Percentiles rank a stretch among this genome's conserved stretches.
Evolutionary conservation across 2,797 vertebrate genomes (phyloP).

Genomic region (Hydrocynus forskahlii): DNA sequence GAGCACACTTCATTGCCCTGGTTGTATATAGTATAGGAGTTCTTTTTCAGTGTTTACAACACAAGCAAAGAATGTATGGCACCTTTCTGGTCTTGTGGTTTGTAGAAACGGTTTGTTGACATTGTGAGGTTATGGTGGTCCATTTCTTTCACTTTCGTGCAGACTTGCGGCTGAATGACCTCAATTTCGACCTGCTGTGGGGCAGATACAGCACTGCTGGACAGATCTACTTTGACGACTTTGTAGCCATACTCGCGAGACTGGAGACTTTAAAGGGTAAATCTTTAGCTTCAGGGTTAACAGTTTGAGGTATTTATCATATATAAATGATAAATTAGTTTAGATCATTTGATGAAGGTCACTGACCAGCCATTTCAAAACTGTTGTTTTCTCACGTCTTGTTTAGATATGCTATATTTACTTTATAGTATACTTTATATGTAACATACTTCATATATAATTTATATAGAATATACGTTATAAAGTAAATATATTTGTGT

Average conservation of each 20-base stretch:
- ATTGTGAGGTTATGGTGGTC: background rate
- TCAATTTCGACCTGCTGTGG: slow-evolving; percentile 67
- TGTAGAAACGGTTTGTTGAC: background rate
- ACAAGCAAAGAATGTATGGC: background rate
- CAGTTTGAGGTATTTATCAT: background rate
- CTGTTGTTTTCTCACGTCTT: no score
- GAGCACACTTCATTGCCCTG: no score
- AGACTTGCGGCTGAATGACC: slow-evolving; percentile 62
- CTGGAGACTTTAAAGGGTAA: slow-evolving; percentile 69
- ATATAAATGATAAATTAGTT: background rate
- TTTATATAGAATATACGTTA: no score
- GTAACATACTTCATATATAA: no score
- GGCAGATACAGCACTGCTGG: slow-evolving; percentile 28
- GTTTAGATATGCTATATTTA: background rate
- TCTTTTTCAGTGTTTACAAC: background rate
- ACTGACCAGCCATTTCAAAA: no score
- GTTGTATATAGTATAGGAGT: no score
- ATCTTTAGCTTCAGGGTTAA: background rate
- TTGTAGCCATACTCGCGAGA: slow-evolving; percentile 62
- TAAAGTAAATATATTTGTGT: no score
- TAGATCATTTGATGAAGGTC: background rate
- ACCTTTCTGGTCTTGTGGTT: background rate
- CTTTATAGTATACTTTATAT: no score
- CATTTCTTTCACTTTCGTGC: background rate
- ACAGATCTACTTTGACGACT: slow-evolving; percentile 66